A percentile compares a stretch with the other conserved stretches of the same genome.
Evolutionary conservation across 1,140 invertebrate genomes (phyloP).

Genomic region (Muscidifurax raptorellus): DNA sequence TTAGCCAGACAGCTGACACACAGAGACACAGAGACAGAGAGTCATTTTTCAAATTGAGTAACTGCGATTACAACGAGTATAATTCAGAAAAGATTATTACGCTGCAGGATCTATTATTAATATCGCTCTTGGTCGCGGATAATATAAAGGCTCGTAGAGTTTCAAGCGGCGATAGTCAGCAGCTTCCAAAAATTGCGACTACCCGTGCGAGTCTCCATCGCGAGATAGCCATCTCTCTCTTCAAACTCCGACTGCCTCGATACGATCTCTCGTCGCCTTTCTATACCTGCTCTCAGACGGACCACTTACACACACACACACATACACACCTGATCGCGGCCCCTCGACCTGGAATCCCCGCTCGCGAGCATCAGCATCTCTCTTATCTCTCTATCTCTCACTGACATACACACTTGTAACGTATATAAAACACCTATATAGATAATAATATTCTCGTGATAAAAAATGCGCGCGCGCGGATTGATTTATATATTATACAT

Average conservation of each 20-base stretch:
- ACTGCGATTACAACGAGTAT: neutral
- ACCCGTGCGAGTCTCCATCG: too few species aligned
- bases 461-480: neutral
- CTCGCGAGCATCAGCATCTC: conserved; percentile 12
- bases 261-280: neutral
- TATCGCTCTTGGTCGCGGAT: too few species aligned
- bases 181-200: too few species aligned
- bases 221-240: neutral
- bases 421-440: neutral
- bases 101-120: too few species aligned
- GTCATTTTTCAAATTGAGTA: neutral
- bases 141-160: too few species aligned
- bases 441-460: neutral
- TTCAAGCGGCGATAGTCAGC: too few species aligned
- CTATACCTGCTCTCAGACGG: too few species aligned
- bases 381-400: neutral
- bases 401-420: too few species aligned
- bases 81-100: too few species aligned
- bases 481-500: neutral
- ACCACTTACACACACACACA: too few species aligned
- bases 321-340: neutral
- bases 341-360: conserved; percentile 27
- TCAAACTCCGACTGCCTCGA: neutral
- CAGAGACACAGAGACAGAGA: too few species aligned
- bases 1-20: too few species aligned